phyloP scores from a whole-genome alignment of 2,888 invertebrate species.

The Oscheius onirici region DNA sequence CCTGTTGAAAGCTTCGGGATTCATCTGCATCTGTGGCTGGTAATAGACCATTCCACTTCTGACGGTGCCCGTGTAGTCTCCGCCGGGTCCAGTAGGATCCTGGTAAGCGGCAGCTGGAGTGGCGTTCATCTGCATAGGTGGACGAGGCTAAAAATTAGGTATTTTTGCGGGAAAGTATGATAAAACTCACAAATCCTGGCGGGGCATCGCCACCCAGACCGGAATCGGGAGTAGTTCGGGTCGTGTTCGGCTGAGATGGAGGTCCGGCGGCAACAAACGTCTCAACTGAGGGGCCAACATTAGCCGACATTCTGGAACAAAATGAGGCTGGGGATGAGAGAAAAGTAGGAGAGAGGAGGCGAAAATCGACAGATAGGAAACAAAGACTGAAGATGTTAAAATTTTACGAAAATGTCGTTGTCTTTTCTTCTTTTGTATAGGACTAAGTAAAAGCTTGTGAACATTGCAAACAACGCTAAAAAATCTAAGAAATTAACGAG shows the following conservation, averaged over 20 bases:
- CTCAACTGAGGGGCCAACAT: constrained; percentile 10
- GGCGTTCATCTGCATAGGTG: not conserved
- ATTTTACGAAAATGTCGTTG: no score
- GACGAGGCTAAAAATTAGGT: not conserved
- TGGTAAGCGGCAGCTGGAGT: not conserved
- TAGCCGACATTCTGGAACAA: constrained; percentile 6
- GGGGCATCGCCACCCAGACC: constrained; percentile 46
- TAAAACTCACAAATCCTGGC: constrained; percentile 39
- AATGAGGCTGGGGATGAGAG: no score
- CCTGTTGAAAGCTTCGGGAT: not conserved
- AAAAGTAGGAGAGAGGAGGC: no score
- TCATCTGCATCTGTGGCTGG: not conserved
- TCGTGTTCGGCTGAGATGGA: constrained; percentile 38
- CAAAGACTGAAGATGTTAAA: no score
- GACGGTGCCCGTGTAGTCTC: not conserved
- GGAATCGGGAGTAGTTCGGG: constrained; percentile 51
- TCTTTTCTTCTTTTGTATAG: no score
- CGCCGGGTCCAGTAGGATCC: not conserved
- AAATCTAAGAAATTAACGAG: no score
- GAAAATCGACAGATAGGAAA: no score
- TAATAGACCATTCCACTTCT: not conserved
- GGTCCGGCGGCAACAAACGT: constrained; percentile 6
- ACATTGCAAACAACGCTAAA: no score
- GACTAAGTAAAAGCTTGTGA: no score
- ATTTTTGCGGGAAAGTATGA: not conserved